phyloP scores from a whole-genome alignment of 2,888 invertebrate species.

The Zygogramma bicolorata region DNA sequence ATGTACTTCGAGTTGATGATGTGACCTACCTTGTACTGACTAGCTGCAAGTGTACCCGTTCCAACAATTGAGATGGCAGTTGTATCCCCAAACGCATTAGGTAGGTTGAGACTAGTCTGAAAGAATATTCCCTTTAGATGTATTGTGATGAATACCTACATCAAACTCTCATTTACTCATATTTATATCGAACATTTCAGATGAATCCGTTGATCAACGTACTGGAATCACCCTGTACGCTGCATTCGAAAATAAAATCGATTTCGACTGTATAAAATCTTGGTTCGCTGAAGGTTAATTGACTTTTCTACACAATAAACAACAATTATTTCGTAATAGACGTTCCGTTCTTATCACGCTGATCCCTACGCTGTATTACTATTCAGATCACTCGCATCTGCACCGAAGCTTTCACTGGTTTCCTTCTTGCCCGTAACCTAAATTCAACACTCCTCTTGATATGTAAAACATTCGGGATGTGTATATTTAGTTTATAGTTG shows the following conservation, averaged over 20 bases:
- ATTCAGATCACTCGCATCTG: slow-evolving; percentile 36
- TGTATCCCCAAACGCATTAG: no score
- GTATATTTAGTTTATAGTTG: neutral
- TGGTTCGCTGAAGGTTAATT: slow-evolving; percentile 53
- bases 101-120: no score
- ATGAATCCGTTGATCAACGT: neutral
- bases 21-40: no score
- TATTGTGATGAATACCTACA: neutral
- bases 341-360: slow-evolving; percentile 48
- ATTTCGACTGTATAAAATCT: neutral
- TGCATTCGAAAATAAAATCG: slow-evolving; percentile 26
- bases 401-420: slow-evolving; percentile 20
- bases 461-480: neutral
- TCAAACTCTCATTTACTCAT: no score
- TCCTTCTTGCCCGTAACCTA: slow-evolving; percentile 15
- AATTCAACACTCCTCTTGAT: neutral
- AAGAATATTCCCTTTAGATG: no score
- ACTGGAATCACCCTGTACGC: neutral
- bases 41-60: no score
- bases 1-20: no score
- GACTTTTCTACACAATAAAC: slow-evolving; percentile 57
- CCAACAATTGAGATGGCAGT: no score
- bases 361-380: slow-evolving; percentile 31
- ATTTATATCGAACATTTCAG: neutral
- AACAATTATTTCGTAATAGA: slow-evolving; percentile 60